Evolutionary conservation across 1,140 invertebrate species (phyloP).

Genomic region (Drosophila repleta): DNA sequence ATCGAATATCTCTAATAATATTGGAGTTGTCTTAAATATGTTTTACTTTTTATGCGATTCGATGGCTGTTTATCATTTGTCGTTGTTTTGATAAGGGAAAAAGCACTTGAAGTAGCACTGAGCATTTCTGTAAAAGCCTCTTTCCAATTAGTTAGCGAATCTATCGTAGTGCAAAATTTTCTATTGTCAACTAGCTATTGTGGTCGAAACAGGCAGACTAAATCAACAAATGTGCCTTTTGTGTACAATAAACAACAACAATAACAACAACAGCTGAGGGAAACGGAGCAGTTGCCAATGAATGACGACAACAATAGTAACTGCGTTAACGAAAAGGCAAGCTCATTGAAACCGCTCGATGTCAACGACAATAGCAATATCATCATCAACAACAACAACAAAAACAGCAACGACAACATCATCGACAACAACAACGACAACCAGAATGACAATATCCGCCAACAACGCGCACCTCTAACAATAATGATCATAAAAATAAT

Average conservation of each 20-base stretch:
- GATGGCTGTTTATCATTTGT: background rate
- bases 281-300: constrained; percentile 39
- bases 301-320: constrained; percentile 47
- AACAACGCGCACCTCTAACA: constrained; percentile 22
- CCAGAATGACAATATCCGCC: constrained; percentile 22
- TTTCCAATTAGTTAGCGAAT: constrained; percentile 35
- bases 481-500: constrained; percentile 46
- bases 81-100: constrained; percentile 33
- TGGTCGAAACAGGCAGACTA: constrained; percentile 47
- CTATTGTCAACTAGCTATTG: constrained; percentile 48
- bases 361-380: constrained; percentile 4
- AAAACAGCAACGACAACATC: constrained; percentile 32
- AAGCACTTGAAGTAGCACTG: constrained; percentile 19
- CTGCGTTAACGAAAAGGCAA: constrained; percentile 32
- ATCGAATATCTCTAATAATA: too few relatives aligned
- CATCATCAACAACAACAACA: constrained; percentile 15
- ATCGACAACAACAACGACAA: constrained; percentile 21
- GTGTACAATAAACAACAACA: constrained; percentile 52
- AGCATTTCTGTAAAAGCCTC: constrained; percentile 2
- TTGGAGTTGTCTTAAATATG: too few relatives aligned
- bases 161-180: constrained; percentile 15
- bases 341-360: constrained; percentile 41
- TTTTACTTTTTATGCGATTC: too few relatives aligned
- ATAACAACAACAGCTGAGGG: constrained; percentile 6
- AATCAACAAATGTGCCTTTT: constrained; percentile 51